Conservation (phyloP, 2,797 vertebrate genomes). For the Pipistrellus nathusii region DNA sequence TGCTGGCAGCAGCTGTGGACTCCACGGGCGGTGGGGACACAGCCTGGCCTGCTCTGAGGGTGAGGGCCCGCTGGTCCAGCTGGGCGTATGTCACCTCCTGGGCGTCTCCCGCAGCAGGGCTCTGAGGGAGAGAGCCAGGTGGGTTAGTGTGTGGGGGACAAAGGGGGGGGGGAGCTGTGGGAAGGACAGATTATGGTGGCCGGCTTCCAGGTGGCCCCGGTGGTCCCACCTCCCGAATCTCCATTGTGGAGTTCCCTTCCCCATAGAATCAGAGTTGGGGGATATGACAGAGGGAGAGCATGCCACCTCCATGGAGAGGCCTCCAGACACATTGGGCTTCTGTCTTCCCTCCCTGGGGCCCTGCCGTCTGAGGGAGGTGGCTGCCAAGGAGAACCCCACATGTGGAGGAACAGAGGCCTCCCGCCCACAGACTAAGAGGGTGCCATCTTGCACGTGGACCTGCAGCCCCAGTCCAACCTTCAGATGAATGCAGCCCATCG, state of each 20-base stretch:
- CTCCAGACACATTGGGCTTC: background rate
- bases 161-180: background rate
- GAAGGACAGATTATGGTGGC: accelerated
- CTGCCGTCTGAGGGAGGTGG: background rate
- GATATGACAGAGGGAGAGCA: background rate
- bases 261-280: accelerated
- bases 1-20: background rate
- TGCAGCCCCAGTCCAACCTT: background rate
- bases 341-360: too few relatives aligned
- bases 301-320: background rate
- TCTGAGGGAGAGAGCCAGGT: background rate
- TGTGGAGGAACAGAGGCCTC: background rate
- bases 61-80: background rate
- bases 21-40: accelerated
- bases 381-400: background rate
- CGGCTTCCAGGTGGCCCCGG: background rate
- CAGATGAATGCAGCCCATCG: background rate
- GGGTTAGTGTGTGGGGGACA: background rate
- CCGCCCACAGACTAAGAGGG: accelerated
- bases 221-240: background rate
- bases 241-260: accelerated
- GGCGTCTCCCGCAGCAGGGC: background rate
- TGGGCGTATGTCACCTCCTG: constrained; percentile 36
- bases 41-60: background rate
- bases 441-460: accelerated